Conservation (phyloP, 2,113 vertebrate species). For the Bujurquina vittata region DNA sequence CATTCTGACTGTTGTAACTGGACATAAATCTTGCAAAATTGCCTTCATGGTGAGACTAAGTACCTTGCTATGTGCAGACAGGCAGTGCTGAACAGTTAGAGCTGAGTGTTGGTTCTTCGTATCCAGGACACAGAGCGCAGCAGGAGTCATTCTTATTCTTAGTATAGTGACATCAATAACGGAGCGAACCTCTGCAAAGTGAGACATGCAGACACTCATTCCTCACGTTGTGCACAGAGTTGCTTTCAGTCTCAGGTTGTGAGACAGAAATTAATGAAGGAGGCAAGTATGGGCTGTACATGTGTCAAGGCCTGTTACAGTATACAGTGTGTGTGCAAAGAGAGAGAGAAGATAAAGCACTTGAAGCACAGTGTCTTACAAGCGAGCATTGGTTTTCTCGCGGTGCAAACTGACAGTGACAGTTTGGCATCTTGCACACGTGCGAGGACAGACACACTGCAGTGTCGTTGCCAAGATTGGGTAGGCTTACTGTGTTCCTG, state of each 20-base stretch:
- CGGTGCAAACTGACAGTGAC: background rate
- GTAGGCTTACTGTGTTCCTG: background rate
- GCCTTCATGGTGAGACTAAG: slow-evolving; percentile 61
- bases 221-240: slow-evolving; percentile 38
- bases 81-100: slow-evolving; percentile 58
- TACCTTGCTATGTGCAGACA: slow-evolving; percentile 53
- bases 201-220: slow-evolving; percentile 27
- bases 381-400: background rate
- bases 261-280: slow-evolving; percentile 32
- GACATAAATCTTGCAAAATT: slow-evolving; percentile 67
- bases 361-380: background rate
- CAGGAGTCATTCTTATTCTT: slow-evolving; percentile 60
- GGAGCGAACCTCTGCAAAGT: slow-evolving; percentile 19
- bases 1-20: slow-evolving; percentile 53
- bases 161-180: slow-evolving; percentile 54
- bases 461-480: background rate
- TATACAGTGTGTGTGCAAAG: background rate
- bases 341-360: background rate
- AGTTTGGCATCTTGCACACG: background rate
- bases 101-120: slow-evolving; percentile 54
- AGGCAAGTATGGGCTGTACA: background rate
- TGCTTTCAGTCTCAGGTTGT: slow-evolving; percentile 32
- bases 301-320: background rate
- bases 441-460: background rate
- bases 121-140: slow-evolving; percentile 57